A percentile compares a stretch with the other conserved stretches of the same genome.
phyloP scores from a whole-genome alignment of 2,113 vertebrate genomes.

The Aegotheles bennettii region DNA sequence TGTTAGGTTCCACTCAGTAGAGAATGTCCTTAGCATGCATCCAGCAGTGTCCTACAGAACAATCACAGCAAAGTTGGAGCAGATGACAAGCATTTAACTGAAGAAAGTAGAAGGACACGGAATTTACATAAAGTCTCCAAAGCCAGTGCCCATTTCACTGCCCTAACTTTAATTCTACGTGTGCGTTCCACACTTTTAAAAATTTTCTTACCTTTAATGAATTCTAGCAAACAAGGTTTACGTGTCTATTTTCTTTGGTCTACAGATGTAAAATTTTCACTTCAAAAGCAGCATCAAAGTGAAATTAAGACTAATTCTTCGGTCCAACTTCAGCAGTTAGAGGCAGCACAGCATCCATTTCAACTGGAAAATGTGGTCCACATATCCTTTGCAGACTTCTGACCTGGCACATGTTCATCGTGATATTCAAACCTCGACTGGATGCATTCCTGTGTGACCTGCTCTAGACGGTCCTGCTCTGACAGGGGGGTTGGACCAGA shows the following conservation, averaged over 20 bases:
- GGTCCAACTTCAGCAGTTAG: too few species aligned
- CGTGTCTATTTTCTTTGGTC: not conserved
- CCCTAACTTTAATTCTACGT: not conserved
- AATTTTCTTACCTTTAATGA: not conserved
- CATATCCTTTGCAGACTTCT: not conserved
- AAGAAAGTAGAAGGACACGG: not conserved
- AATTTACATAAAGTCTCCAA: not conserved
- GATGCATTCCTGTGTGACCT: too few species aligned
- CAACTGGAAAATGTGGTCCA: not conserved
- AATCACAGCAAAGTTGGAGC: not conserved
- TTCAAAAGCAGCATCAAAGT: not conserved
- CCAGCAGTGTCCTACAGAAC: not conserved
- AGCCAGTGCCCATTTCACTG: not conserved
- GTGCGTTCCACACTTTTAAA: not conserved
- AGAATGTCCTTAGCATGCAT: not conserved
- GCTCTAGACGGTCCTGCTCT: too few species aligned
- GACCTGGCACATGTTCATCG: accelerated
- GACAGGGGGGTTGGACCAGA: too few species aligned
- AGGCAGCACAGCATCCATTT: not conserved
- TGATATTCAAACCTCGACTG: too few species aligned
- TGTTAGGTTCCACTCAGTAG: not conserved
- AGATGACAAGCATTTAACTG: not conserved
- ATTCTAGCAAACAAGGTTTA: not conserved
- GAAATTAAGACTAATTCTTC: not conserved
- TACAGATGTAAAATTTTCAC: not conserved